A percentile compares a stretch with the other conserved stretches of the same genome.
phyloP scores from a whole-genome alignment of 2,888 invertebrate species.

The Philaethria dido region DNA sequence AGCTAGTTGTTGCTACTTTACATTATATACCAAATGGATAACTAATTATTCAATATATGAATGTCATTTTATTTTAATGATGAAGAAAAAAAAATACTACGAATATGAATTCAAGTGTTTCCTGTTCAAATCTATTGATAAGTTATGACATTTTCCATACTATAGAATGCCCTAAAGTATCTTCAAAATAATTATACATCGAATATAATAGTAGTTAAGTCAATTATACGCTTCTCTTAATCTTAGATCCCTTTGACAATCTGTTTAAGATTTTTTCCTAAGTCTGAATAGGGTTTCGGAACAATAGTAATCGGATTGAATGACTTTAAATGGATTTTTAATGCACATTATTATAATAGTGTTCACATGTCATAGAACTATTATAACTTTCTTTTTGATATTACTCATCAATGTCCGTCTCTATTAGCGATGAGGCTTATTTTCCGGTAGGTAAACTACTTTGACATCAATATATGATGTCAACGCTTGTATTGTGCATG shows the following conservation, averaged over 20 bases:
- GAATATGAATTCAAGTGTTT: not conserved
- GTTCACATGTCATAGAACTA: conserved; percentile 7
- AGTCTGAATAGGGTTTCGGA: conserved; percentile 1
- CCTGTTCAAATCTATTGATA: not conserved
- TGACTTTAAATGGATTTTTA: conserved; percentile 12
- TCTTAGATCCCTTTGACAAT: conserved; percentile 32
- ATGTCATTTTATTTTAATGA: not conserved
- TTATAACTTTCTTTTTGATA: conserved; percentile 5
- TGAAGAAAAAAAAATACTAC: not conserved
- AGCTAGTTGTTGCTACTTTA: not conserved
- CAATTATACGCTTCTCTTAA: conserved; percentile 29
- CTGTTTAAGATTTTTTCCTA: conserved; percentile 16
- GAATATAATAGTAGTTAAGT: conserved; percentile 23
- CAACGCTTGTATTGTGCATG: not conserved
- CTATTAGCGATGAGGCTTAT: not conserved
- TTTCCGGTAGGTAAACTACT: not conserved
- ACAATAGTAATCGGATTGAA: conserved; percentile 17
- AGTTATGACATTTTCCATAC: conserved; percentile 3
- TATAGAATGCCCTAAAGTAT: not conserved
- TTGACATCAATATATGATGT: not conserved
- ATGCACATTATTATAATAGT: not conserved
- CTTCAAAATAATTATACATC: conserved; percentile 20
- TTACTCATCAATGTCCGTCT: not conserved
- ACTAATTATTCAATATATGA: not conserved
- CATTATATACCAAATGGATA: not conserved